phyloP scores from a whole-genome alignment of 2,797 vertebrate species.

The Bucorvus abyssinicus region DNA sequence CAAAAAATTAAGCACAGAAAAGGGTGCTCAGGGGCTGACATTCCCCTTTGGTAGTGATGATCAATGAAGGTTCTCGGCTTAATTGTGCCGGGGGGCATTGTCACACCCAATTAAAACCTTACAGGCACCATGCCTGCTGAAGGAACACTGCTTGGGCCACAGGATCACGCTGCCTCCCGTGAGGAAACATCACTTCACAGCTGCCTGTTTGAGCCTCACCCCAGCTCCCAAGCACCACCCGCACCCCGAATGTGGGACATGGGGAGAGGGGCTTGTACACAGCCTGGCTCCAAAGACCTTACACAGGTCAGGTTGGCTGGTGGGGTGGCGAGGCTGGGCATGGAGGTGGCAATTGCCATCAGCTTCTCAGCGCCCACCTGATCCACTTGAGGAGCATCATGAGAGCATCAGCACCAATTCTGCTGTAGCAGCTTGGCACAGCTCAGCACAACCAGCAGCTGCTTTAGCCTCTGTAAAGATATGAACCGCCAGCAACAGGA shows the following conservation, averaged over 20 bases:
- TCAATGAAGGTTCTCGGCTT: background rate
- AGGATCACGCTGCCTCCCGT: fast-evolving
- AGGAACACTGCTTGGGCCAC: background rate
- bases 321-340: background rate
- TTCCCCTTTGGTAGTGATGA: fast-evolving
- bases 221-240: background rate
- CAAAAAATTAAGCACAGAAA: background rate
- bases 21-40: background rate
- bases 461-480: background rate
- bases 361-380: no score
- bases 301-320: fast-evolving
- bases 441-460: background rate
- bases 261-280: fast-evolving
- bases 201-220: fast-evolving
- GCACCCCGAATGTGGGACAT: fast-evolving
- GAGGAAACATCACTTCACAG: fast-evolving
- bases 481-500: fast-evolving
- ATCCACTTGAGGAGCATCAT: background rate
- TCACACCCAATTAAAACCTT: background rate
- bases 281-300: background rate
- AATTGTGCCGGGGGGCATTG: background rate
- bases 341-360: background rate
- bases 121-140: background rate
- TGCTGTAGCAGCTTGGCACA: background rate
- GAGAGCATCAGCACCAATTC: background rate